phyloP scores from a whole-genome alignment of 2,888 invertebrate genomes.

The Prosapia bicincta region DNA sequence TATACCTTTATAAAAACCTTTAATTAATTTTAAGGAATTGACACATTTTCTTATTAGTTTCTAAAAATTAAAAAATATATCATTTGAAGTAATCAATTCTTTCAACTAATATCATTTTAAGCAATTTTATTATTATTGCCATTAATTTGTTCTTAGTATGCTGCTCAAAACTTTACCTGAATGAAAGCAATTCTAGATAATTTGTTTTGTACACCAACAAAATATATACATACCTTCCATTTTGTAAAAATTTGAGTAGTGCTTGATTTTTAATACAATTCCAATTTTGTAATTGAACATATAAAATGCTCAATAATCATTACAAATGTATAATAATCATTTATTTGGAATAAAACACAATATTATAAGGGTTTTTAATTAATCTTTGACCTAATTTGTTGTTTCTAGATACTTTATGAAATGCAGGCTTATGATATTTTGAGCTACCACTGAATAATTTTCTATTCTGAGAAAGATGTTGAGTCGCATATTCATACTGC shows the following conservation, averaged over 20 bases:
- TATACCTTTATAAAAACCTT: too few relatives aligned
- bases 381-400: background rate
- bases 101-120: background rate
- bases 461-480: too few relatives aligned
- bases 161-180: slow-evolving; percentile 2
- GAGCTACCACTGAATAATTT: too few relatives aligned
- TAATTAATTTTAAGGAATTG: too few relatives aligned
- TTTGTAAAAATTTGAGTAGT: background rate
- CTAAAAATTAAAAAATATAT: too few relatives aligned
- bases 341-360: background rate
- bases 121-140: background rate
- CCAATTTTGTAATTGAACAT: background rate
- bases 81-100: too few relatives aligned
- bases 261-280: background rate
- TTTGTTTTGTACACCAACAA: background rate
- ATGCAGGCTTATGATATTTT: too few relatives aligned
- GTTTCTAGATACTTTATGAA: too few relatives aligned
- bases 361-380: background rate
- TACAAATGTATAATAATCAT: background rate
- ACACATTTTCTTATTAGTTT: too few relatives aligned
- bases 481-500: too few relatives aligned
- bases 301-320: background rate
- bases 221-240: background rate
- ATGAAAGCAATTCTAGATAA: background rate
- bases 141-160: background rate